Base-by-base conservation (phyloP, 2,797 vertebrate genomes). In the Oryzias sinensis region DNA sequence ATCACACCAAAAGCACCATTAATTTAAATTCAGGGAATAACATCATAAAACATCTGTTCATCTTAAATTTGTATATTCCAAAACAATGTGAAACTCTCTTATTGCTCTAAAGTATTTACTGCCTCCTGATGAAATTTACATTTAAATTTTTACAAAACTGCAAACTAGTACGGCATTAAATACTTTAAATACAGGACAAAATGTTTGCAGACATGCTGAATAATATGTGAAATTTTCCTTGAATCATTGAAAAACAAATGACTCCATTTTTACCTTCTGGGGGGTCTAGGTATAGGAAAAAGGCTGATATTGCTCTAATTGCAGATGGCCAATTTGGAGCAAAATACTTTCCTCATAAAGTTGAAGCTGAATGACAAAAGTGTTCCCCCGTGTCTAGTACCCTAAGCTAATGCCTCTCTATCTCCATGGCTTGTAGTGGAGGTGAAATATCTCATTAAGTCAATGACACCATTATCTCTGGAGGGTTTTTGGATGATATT, bases 371-470 rank as follows among this genome's bases (percentile, higher is more conserved):
- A 60, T 15, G 44, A 43, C 55, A 56, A 24, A 61, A 65, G 62
- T 50, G 68, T 61, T 57, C 72, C 73, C 66, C 6, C 48, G 67
- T 68, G 64, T 80, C 52, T 60, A 58, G 63, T 54, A 17, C 9
- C 6, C 43, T 47, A 53, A 51, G 69, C 57, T 50, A 59, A 71
- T 70, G 52, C 54, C 22, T 53, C 48, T n/a, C 41, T 45, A 50
- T 55, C 65, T 46, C 56, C 63, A 56, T 29, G 48, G 53, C 49
- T 49, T 62, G 55, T 14, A 56, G 62, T 4, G 17, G 69, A 80
- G 77, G 82, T 84, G 84, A 88, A 81, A 79, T 33, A 18, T 53
- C 72, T 81, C 82, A 82, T 85, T 76, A 84, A 73, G 49, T 56
- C 74, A 79, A 77, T 81, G 77, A 83, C 67, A 79, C 54, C 45